Evolutionary conservation across 1,140 invertebrate species (phyloP), one percentile per base, ranked within the genome.

Genomic region (Papilio polyxenes): DNA sequence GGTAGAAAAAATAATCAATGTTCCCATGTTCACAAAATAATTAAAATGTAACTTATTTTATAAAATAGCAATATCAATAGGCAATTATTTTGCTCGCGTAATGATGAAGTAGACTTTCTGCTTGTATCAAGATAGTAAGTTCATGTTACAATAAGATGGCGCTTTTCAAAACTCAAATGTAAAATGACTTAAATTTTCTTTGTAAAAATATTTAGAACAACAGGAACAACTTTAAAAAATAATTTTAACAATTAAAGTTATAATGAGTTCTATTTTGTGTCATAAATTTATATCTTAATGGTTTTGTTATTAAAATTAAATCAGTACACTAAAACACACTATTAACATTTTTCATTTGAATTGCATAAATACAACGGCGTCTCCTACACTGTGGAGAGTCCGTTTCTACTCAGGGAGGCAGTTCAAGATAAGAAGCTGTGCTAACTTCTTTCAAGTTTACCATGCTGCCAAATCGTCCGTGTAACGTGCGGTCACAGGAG

Each of bases 381-480:
- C 3, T 53, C 1, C 8, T 65, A 15, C 4, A 31, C 11, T 37
- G 31, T 13, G 31, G 81, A 76, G 85, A 83, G 87, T 88, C 87
- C 87, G 80, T 85, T 87, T 85, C 85, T 86, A 85, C 85, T 78
- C 84, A 84, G 87, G 78, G n/a, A 84, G 82, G 75, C 81, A 86
- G 85, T 83, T 80, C 72, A 13, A 44, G 83, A 83, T 75, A 31
- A 77, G 82, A 80, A 77, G 75, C 75, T 77, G 75, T 77, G 23
- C 75, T 17, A 77, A 77, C 5, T 77, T 77, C 75, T 77, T 56
- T 31, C 49, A 17, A n/a, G 8, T 53, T 37, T n/a, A 5, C 3
- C 11, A 31, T 9, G 49, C 23, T 51, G 23, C 37, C 75, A 20
- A 56, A 69, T 69, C 49, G 17, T 10, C 56, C 17, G 56, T 59